phyloP scores from a whole-genome alignment of 2,888 invertebrate genomes.

The Lumbricus terrestris region DNA sequence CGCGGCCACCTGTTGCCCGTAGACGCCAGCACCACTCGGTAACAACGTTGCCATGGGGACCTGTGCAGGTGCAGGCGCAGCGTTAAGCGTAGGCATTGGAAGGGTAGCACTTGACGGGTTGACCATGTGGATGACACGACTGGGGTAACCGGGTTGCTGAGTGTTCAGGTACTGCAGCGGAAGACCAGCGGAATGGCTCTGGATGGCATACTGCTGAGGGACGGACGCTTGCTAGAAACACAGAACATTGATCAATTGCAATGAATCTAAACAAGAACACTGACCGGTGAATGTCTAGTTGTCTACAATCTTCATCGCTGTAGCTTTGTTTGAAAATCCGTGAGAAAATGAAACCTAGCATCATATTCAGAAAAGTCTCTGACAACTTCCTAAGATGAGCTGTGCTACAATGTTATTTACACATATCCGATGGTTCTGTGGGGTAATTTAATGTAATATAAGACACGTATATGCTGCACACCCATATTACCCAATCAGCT shows the following conservation, averaged over 20 bases:
- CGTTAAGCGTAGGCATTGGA: neutral
- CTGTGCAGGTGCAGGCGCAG: neutral
- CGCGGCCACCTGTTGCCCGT: constrained; percentile 6
- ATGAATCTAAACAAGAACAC: too few species aligned
- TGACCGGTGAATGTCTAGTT: too few species aligned
- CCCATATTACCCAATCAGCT: too few species aligned
- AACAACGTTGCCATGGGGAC: neutral
- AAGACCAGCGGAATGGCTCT: constrained; percentile 13
- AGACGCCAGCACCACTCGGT: neutral
- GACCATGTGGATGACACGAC: constrained; percentile 5
- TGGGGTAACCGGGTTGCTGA: neutral
- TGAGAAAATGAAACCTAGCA: neutral
- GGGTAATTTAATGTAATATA: too few species aligned
- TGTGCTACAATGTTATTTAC: neutral
- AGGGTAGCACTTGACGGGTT: neutral
- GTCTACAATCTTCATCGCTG: too few species aligned
- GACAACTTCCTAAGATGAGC: neutral
- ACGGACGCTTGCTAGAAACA: neutral
- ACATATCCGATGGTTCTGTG: too few species aligned
- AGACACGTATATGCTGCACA: too few species aligned
- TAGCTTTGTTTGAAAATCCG: neutral
- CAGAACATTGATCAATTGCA: neutral
- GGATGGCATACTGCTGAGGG: neutral
- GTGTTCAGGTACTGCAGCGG: constrained; percentile 9
- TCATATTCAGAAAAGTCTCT: neutral